Evolutionary conservation across 2,113 vertebrate species (phyloP).

Genomic region (Nematolebias whitei): DNA sequence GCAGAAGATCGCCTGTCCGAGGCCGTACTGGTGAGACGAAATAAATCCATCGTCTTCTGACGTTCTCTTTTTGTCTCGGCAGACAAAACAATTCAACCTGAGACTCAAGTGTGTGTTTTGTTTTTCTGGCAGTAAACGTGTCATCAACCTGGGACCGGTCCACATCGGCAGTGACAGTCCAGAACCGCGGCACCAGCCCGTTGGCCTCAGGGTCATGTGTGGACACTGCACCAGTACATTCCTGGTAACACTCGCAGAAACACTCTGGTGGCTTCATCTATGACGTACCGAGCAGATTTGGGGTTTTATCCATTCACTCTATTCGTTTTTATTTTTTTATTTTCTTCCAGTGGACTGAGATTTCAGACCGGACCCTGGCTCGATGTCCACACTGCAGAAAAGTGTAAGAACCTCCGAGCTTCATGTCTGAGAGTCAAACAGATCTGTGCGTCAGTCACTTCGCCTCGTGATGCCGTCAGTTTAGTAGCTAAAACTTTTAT

Average conservation of each 20-base stretch:
- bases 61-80: background rate
- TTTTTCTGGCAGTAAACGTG: conserved; percentile 63
- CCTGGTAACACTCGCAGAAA: conserved; percentile 58
- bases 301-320: too few relatives aligned
- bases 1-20: conserved; percentile 86
- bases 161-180: conserved; percentile 65
- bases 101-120: background rate
- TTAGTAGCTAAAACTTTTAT: background rate
- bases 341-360: conserved; percentile 85
- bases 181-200: conserved; percentile 63
- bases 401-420: conserved; percentile 76
- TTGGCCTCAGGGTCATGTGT: conserved; percentile 73
- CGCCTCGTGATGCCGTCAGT: too few relatives aligned
- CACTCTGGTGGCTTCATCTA: too few relatives aligned
- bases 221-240: conserved; percentile 77
- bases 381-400: conserved; percentile 90
- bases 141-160: conserved; percentile 78
- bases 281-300: too few relatives aligned
- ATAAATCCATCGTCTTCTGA: too few relatives aligned
- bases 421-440: background rate
- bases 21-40: conserved; percentile 85
- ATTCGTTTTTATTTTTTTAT: too few relatives aligned
- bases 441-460: background rate
- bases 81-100: background rate
- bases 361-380: conserved; percentile 86